Evolutionary conservation across 2,113 vertebrate genomes (phyloP).

Genomic region (Triplophysa rosa): DNA sequence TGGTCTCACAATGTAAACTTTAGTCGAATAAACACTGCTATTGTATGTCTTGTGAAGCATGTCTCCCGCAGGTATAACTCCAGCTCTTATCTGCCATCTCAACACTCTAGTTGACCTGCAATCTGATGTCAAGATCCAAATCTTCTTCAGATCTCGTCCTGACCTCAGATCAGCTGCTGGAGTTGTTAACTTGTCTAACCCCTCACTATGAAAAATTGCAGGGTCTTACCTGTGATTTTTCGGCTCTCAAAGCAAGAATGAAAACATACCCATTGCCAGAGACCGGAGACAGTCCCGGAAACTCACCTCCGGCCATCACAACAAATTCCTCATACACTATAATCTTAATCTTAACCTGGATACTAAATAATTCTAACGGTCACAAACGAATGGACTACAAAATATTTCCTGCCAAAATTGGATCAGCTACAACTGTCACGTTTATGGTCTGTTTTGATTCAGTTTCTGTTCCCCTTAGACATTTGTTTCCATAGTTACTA

Average conservation of each 20-base stretch:
- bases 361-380: too few relatives aligned
- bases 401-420: too few relatives aligned
- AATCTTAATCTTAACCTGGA: background rate
- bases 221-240: conserved; percentile 5
- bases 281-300: background rate
- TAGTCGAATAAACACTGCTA: conserved; percentile 14
- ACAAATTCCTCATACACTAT: conserved; percentile 35
- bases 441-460: too few relatives aligned
- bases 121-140: background rate
- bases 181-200: conserved; percentile 11
- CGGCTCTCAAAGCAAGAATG: background rate
- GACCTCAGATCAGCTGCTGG: conserved; percentile 19
- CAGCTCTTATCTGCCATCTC: background rate
- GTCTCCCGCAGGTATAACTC: background rate
- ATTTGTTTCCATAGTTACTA: too few relatives aligned
- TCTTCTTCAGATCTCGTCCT: conserved; percentile 2
- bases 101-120: background rate
- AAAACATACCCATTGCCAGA: conserved; percentile 34
- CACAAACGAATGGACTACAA: too few relatives aligned
- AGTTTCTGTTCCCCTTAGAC: too few relatives aligned
- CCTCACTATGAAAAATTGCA: background rate
- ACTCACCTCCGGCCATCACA: background rate
- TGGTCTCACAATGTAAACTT: conserved; percentile 10
- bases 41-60: conserved; percentile 4
- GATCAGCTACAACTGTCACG: too few relatives aligned